These are phyloP conservation scores for Trissolcus brochymenae DNA, from an alignment of 2,888 invertebrate genomes.

Conservation along the genomic window DNA sequence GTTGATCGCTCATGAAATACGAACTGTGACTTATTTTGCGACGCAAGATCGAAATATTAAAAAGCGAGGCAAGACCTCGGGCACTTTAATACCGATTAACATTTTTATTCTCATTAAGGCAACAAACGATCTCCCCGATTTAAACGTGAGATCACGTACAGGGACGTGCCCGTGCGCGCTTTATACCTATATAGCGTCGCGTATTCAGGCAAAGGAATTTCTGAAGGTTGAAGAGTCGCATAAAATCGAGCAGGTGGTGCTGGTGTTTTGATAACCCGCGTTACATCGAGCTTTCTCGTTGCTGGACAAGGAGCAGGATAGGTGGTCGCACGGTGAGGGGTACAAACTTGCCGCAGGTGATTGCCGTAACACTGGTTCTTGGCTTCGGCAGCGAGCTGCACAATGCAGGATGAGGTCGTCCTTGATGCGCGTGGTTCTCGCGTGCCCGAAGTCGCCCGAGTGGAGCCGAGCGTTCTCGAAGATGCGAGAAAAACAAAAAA, in stretches of 20 bases:
- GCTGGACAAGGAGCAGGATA: conserved; percentile 12
- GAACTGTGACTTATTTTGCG: no score
- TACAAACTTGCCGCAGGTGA: conserved; percentile 56
- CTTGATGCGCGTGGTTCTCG: conserved; percentile 75
- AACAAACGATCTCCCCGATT: conserved; percentile 36
- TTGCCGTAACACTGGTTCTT: conserved; percentile 57
- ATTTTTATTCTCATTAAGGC: conserved; percentile 45
- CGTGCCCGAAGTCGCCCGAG: conserved; percentile 68
- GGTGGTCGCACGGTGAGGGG: conserved; percentile 36
- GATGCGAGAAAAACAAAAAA: conserved; percentile 30
- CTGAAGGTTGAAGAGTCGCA: conserved; percentile 59
- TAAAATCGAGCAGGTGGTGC: conserved; percentile 64
- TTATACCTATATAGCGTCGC: conserved; percentile 22
- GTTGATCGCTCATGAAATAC: no score
- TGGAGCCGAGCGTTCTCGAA: conserved; percentile 60
- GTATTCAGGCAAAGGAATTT: conserved; percentile 24
- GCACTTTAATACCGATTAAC: conserved; percentile 38
- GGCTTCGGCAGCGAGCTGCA: conserved; percentile 54
- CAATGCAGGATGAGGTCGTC: conserved; percentile 69
- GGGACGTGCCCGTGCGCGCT: conserved; percentile 8
- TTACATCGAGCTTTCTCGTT: conserved; percentile 59
- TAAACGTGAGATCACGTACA: conserved; percentile 17
- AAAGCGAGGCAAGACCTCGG: conserved; percentile 15
- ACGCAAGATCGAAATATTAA: conserved; percentile 4
- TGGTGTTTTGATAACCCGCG: conserved; percentile 68